phyloP scores from a whole-genome alignment of 2,113 vertebrate species.

The Hyperopisus bebe region DNA sequence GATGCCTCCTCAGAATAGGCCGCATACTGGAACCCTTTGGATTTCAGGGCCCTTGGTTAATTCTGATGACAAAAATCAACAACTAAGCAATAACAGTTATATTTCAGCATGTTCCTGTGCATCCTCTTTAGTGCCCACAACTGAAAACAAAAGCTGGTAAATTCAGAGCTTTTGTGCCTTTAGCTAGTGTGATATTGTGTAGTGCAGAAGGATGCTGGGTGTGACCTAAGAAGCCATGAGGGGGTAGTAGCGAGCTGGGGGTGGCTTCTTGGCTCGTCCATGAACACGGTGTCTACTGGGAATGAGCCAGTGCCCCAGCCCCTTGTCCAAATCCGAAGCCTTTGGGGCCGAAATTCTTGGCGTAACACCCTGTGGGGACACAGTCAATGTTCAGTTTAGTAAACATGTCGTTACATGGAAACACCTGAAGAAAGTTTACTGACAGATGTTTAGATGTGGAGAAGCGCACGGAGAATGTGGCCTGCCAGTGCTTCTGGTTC shows the following conservation, averaged over 20 bases:
- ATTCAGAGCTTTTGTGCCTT: background rate
- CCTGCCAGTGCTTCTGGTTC: background rate
- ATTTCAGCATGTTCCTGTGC: background rate
- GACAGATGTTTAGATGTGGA: background rate
- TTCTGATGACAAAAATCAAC: background rate
- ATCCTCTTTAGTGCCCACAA: background rate
- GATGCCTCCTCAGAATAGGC: background rate
- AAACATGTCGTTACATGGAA: background rate
- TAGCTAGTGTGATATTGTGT: background rate
- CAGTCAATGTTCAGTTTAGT: background rate
- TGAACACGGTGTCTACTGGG: slow-evolving; percentile 62
- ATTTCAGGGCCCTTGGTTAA: background rate
- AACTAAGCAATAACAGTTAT: background rate
- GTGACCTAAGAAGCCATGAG: slow-evolving; percentile 23
- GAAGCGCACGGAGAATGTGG: background rate
- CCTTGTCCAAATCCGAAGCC: slow-evolving; percentile 94
- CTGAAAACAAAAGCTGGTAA: background rate
- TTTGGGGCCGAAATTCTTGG: slow-evolving; percentile 94
- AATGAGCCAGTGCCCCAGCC: slow-evolving; percentile 82
- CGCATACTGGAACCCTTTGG: background rate
- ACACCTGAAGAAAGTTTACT: background rate
- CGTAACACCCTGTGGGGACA: slow-evolving; percentile 77
- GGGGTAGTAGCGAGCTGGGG: slow-evolving; percentile 7
- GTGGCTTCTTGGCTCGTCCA: slow-evolving; percentile 11
- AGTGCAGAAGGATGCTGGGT: background rate